A percentile compares a stretch with the other conserved stretches of the same genome.
Evolutionary conservation across 2,888 invertebrate genomes (phyloP).

Genomic region (Julus scandinavius): DNA sequence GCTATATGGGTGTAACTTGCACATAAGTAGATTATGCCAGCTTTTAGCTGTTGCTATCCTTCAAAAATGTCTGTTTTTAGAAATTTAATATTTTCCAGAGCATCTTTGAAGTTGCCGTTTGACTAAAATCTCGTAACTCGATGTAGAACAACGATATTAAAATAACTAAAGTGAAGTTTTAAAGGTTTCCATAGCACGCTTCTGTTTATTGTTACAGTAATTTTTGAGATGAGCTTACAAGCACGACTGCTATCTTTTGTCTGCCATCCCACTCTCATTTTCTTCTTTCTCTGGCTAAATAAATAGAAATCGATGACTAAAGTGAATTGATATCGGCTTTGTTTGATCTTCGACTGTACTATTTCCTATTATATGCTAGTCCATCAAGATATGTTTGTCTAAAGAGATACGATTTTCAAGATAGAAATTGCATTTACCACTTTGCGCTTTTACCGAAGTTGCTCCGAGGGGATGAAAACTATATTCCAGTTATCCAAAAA

Average conservation of each 20-base stretch:
- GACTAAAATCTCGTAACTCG: neutral
- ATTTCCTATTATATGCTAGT: neutral
- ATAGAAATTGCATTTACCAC: neutral
- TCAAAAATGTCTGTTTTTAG: neutral
- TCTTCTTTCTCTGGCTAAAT: neutral
- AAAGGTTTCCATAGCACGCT: neutral
- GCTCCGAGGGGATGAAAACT: neutral
- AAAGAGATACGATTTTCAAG: conserved; percentile 13
- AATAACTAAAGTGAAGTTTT: neutral
- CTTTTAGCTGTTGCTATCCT: neutral
- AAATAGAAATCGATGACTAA: conserved; percentile 40
- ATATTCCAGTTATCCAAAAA: neutral
- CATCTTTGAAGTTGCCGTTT: neutral
- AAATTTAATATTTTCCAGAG: neutral
- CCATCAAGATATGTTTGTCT: neutral
- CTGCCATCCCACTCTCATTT: neutral
- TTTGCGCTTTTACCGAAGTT: neutral
- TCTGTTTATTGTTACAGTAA: neutral
- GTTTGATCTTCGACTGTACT: conserved; percentile 5
- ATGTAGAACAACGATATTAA: neutral
- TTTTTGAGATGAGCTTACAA: neutral
- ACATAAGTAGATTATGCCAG: neutral
- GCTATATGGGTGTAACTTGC: neutral
- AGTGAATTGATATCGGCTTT: conserved; percentile 36
- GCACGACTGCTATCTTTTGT: neutral